Conservation (phyloP, 2,888 invertebrate species). For the Drosophila subsilvestris region DNA sequence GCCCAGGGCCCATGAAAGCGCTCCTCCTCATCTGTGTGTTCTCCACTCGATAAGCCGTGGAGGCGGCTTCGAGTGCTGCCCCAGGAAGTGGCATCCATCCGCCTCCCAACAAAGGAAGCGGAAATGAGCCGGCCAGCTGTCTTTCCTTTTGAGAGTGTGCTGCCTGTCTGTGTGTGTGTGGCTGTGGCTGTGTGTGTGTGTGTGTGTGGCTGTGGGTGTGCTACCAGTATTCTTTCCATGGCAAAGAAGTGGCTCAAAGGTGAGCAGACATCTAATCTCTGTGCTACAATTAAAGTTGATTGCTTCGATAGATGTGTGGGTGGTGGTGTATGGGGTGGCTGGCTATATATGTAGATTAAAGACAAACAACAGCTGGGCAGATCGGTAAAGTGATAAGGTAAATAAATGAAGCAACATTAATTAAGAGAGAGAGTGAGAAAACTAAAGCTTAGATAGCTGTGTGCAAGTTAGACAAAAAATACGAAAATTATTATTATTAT, state of each 20-base stretch:
- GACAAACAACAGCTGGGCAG: not conserved
- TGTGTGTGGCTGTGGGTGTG: conserved; percentile 9
- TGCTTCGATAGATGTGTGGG: conserved; percentile 14
- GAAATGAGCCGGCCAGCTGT: conserved; percentile 64
- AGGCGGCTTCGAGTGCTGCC: conserved; percentile 5
- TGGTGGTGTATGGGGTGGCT: too few relatives aligned
- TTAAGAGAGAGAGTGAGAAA: not conserved
- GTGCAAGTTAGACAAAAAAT: too few relatives aligned
- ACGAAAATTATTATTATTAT: too few relatives aligned
- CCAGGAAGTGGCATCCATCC: conserved; percentile 28
- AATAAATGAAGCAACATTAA: not conserved
- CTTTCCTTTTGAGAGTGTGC: not conserved
- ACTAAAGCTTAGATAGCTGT: too few relatives aligned
- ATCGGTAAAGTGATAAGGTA: not conserved
- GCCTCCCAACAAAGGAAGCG: conserved; percentile 66
- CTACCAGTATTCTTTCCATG: conserved; percentile 7
- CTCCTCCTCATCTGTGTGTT: not conserved
- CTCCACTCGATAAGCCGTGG: conserved; percentile 19
- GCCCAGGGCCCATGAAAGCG: conserved; percentile 17
- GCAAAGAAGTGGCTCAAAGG: conserved; percentile 5
- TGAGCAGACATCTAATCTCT: conserved; percentile 51
- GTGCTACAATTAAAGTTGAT: conserved; percentile 57
- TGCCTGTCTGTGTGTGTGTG: not conserved
- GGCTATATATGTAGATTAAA: not conserved
- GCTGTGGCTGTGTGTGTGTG: too few relatives aligned